phyloP scores from a whole-genome alignment of 2,113 vertebrate species.

The Channa maculata region DNA sequence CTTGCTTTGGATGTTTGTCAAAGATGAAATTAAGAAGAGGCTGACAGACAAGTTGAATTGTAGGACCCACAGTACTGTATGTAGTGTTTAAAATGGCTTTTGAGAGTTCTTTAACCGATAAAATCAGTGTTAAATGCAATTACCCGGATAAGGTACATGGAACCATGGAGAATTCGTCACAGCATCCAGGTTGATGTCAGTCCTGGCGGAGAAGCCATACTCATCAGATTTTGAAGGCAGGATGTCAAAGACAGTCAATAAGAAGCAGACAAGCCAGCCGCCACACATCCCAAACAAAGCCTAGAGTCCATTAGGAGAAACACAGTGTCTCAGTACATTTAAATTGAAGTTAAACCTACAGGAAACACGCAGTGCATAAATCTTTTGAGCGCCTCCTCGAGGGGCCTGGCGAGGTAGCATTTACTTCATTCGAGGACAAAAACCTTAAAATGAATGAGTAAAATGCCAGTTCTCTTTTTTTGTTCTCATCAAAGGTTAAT shows the following conservation, averaged over 20 bases:
- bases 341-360: too few species aligned
- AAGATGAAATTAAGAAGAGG: neutral
- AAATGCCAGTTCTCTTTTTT: neutral
- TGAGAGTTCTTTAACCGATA: too few species aligned
- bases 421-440: neutral
- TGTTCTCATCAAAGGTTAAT: neutral
- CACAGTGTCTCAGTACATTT: neutral
- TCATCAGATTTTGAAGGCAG: conserved; percentile 76
- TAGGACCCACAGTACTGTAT: neutral
- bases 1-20: neutral
- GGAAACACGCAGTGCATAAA: too few species aligned
- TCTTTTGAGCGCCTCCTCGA: too few species aligned
- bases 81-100: too few species aligned
- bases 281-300: conserved; percentile 86
- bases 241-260: conserved; percentile 80
- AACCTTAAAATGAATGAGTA: neutral
- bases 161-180: conserved; percentile 83
- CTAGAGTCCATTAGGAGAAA: conserved; percentile 57
- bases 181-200: conserved; percentile 82
- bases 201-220: conserved; percentile 82
- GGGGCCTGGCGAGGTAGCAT: too few species aligned
- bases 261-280: conserved; percentile 83
- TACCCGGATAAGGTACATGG: conserved; percentile 85
- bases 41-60: neutral
- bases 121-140: neutral